These are phyloP conservation scores for Clarias gariepinus DNA, from an alignment of 2,113 vertebrate species.

Conservation along the genomic window DNA sequence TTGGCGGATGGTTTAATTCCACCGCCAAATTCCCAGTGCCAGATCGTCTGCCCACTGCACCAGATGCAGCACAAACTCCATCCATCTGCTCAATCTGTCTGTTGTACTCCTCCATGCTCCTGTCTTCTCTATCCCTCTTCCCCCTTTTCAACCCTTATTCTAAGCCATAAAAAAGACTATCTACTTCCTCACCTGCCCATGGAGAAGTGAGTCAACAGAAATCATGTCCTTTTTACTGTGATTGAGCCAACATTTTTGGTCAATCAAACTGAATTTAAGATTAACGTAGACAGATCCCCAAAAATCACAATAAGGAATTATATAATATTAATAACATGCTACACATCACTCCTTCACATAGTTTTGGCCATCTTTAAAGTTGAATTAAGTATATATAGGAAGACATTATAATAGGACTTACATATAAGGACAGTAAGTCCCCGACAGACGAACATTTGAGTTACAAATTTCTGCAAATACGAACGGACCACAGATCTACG, in stretches of 20 bases:
- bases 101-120: slow-evolving; percentile 7
- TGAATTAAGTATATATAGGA: not conserved
- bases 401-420: not conserved
- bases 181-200: not conserved
- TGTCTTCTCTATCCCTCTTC: not conserved
- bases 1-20: slow-evolving; percentile 13
- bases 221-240: slow-evolving; percentile 33
- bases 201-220: not conserved
- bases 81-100: slow-evolving; percentile 69
- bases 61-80: slow-evolving; percentile 62
- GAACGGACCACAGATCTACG: too few species aligned
- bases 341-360: not conserved
- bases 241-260: not conserved
- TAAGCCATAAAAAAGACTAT: not conserved
- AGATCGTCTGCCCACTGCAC: slow-evolving; percentile 59
- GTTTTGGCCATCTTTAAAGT: not conserved
- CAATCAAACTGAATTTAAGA: not conserved
- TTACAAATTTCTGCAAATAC: too few species aligned
- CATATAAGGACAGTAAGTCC: not conserved
- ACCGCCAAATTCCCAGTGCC: slow-evolving; percentile 43
- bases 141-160: not conserved
- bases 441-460: too few species aligned
- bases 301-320: not conserved
- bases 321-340: not conserved
- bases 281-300: not conserved